Evolutionary conservation across 2,113 vertebrate genomes (phyloP), one percentile per base, ranked within the genome.

Genomic region (Podarcis raffonei): DNA sequence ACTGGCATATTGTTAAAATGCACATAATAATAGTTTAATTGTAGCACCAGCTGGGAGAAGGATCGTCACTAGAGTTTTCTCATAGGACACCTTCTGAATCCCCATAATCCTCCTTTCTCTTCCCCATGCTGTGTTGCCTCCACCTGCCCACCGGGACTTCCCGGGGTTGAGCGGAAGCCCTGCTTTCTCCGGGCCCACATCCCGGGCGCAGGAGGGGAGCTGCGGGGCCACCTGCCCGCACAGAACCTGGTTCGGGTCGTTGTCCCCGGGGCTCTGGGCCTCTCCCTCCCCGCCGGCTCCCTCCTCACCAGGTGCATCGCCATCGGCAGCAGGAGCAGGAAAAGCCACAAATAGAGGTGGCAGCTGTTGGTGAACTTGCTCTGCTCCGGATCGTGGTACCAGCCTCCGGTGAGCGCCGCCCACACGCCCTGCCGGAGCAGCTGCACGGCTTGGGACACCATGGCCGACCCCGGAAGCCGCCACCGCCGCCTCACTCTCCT

Each of bases 331-430:
- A 98, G 96, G 74, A 99, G 97, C 94, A 99, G 96, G 88, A 99
- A 98, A 57, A 99, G 97, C 99, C 98, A 99, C 94, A 99, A 94
- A 97, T 99, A 99, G 84, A 99, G 98, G 87, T 99, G 98, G 94
- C 97, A 99, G 85, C 98, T 99, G 96, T 99, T 99, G 94, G 98
- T 98, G 96, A 99, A 99, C 97, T 97, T 98, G 93, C 98, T 98
- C 94, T 98, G 98, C 92, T 99, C 98, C n/a, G 98, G 98, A 94
- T 99, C 98, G 93, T 99, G 98, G 95, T 98, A 99, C 98, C 98
- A 99, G 91, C 98, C 98, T 30, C 98, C 98, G 15, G 98, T 99
- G 93, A 99, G 95, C 77, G 98, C 98, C 94, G 98, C 98, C 98
- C 98, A 99, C 83, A 99, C 98, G 87, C 98, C 98, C 96, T 98